A percentile compares a stretch with the other conserved stretches of the same genome.
Evolutionary conservation across 35 echinoderm and acorn worm species (phyloP).

Genomic region (Apostichopus japonicus): DNA sequence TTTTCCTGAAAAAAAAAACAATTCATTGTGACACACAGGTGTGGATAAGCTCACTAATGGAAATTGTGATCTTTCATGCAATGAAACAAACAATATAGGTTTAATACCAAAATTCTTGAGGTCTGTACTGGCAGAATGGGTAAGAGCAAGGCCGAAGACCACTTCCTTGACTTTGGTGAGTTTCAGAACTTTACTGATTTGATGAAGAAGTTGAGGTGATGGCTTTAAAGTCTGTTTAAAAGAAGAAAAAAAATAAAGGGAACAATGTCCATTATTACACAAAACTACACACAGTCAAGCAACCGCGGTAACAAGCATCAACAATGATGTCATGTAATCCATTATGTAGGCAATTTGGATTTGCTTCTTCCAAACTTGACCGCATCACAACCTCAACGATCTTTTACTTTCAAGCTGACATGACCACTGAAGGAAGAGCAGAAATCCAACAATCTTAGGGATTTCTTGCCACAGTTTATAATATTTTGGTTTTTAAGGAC

Average conservation of each 20-base stretch:
- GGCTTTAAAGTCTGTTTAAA: slow-evolving; percentile 79
- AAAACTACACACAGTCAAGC: neutral
- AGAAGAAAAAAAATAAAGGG: neutral
- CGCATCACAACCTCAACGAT: neutral
- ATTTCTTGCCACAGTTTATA: too few species aligned
- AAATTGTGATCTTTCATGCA: neutral
- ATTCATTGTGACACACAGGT: too few species aligned
- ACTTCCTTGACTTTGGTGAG: slow-evolving; percentile 93
- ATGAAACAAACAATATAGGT: too few species aligned
- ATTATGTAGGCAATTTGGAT: neutral
- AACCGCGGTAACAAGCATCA: too few species aligned
- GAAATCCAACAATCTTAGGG: too few species aligned
- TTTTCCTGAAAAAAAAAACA: too few species aligned
- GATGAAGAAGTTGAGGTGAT: slow-evolving; percentile 80
- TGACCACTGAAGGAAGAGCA: neutral
- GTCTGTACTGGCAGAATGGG: slow-evolving; percentile 79
- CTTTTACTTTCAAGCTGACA: neutral
- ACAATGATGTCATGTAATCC: neutral
- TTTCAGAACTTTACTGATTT: slow-evolving; percentile 92
- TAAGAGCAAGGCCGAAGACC: slow-evolving; percentile 87
- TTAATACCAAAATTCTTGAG: slow-evolving; percentile 79
- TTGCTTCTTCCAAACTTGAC: too few species aligned
- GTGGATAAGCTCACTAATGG: too few species aligned
- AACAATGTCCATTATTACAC: neutral
- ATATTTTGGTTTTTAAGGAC: too few species aligned